phyloP scores from a whole-genome alignment of 1,140 invertebrate genomes.

The Lerema accius region DNA sequence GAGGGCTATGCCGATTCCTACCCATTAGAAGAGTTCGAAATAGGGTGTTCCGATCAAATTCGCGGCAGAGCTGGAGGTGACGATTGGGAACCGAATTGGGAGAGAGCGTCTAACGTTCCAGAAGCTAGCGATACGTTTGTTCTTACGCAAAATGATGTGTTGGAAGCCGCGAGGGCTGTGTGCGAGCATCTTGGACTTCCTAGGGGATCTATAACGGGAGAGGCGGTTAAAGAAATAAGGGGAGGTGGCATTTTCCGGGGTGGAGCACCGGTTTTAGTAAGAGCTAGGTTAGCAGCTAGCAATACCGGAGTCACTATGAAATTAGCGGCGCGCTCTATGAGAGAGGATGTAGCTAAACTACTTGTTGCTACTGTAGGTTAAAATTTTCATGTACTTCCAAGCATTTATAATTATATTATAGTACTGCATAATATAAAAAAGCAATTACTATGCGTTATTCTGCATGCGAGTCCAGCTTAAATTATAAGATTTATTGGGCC shows the following conservation, averaged over 20 bases:
- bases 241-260: constrained; percentile 85
- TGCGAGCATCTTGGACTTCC: constrained; percentile 94
- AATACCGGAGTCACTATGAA: constrained; percentile 90
- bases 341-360: constrained; percentile 91
- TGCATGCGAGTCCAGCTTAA: not conserved
- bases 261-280: constrained; percentile 94
- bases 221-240: constrained; percentile 87
- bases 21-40: constrained; percentile 94
- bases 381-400: constrained; percentile 40
- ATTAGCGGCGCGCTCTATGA: constrained; percentile 85
- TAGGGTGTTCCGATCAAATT: constrained; percentile 90
- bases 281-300: constrained; percentile 93
- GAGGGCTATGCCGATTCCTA: constrained; percentile 90
- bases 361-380: constrained; percentile 94
- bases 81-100: constrained; percentile 72
- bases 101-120: constrained; percentile 55
- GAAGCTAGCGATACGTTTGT: constrained; percentile 70
- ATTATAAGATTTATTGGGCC: not conserved
- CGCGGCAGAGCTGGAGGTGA: constrained; percentile 57
- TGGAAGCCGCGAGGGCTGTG: constrained; percentile 89
- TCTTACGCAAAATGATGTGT: constrained; percentile 88
- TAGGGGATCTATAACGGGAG: constrained; percentile 81
- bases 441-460: too few species aligned
- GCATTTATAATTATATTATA: constrained; percentile 8
- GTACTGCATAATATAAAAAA: too few species aligned